Conservation (phyloP, 1,140 invertebrate species). For the Maniola jurtina region DNA sequence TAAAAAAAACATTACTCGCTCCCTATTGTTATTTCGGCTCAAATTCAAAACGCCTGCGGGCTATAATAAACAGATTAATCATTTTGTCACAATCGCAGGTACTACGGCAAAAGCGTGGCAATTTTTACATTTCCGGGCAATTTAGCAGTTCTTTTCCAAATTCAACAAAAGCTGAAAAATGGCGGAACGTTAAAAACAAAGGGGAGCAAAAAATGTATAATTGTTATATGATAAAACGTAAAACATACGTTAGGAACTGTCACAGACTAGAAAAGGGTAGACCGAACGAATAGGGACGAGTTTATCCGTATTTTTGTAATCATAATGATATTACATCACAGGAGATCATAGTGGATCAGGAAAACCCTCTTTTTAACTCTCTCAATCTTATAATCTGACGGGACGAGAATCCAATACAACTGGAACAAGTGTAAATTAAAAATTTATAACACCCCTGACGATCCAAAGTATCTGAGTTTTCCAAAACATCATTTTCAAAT, state of each 20-base stretch:
- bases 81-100: conserved; percentile 13
- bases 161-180: neutral
- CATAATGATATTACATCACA: too few species aligned
- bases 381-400: too few species aligned
- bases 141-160: conserved; percentile 7
- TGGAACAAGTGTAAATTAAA: too few species aligned
- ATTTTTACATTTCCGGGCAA: conserved; percentile 10
- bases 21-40: conserved; percentile 1
- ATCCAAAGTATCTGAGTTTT: too few species aligned
- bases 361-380: too few species aligned
- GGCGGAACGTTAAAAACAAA: neutral
- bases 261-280: neutral
- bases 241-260: neutral
- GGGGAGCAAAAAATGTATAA: neutral
- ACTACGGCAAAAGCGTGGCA: conserved; percentile 4
- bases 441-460: too few species aligned
- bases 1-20: neutral
- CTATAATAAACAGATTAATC: conserved; percentile 14
- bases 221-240: conserved; percentile 10
- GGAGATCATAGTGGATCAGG: too few species aligned
- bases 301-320: too few species aligned
- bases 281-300: too few species aligned
- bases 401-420: too few species aligned
- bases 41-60: conserved; percentile 8
- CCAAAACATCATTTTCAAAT: too few species aligned